Evolutionary conservation across 1,140 invertebrate genomes (phyloP).

Genomic region (Luehdorfia chinensis): DNA sequence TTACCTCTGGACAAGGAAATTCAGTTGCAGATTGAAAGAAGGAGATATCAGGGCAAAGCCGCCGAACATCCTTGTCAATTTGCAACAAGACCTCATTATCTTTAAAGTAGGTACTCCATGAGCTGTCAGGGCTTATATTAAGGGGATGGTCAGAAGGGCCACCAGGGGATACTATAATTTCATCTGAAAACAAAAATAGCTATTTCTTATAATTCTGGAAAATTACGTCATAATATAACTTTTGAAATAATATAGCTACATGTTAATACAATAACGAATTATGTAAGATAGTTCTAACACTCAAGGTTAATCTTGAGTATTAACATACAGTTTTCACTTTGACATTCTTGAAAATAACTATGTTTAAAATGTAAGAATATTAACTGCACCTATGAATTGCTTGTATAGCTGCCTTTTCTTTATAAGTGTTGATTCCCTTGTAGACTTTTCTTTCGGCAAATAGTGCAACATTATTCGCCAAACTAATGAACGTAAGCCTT

Average conservation of each 20-base stretch:
- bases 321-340: too few species aligned
- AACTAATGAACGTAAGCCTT: constrained; percentile 84
- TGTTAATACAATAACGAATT: too few species aligned
- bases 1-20: constrained; percentile 87
- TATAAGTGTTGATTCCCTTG: constrained; percentile 81
- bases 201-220: too few species aligned
- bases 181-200: constrained; percentile 78
- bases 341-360: too few species aligned
- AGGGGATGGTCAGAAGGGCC: constrained; percentile 89
- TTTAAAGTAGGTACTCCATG: constrained; percentile 94
- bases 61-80: constrained; percentile 97
- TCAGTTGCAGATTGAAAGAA: constrained; percentile 97
- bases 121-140: constrained; percentile 95
- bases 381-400: constrained; percentile 92
- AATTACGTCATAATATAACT: too few species aligned
- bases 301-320: too few species aligned
- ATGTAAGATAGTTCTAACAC: too few species aligned
- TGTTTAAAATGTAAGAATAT: too few species aligned
- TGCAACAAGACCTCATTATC: constrained; percentile 97
- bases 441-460: constrained; percentile 81
- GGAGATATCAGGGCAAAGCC: constrained; percentile 96
- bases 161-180: constrained; percentile 89
- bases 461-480: constrained; percentile 93
- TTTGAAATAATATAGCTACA: too few species aligned
- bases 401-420: constrained; percentile 87